Evolutionary conservation across 1,140 invertebrate genomes (phyloP), one percentile per base, ranked within the genome.

Genomic region (Ceratoteleas bidentatus): DNA sequence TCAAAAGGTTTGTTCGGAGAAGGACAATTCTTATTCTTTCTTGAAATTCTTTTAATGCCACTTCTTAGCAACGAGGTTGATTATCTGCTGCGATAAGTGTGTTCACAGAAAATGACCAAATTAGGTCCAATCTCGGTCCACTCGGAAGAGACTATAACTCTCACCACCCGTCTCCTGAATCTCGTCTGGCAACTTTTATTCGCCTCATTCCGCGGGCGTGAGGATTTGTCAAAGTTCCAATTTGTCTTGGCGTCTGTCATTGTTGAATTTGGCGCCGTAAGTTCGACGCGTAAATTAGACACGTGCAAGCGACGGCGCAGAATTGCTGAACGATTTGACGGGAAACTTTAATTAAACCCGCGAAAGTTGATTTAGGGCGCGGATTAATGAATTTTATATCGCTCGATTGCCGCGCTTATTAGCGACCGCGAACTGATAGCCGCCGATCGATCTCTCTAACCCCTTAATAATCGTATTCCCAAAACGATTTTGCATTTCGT

Each of bases 321-420:
- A 72, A 79, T 79, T 79, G 61, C 68, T 36, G 9, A 66, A 66
- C 56, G 62, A 73, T 53, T 68, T 73, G 50, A 68, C 54, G 61
- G 62, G 54, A 73, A 62, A 80, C 62, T 73, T 80, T 73, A 80
- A 80, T 80, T 73, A 80, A 73, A 57, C 32, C 43, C 9, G 32
- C 52, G 43, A 50, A 36, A 57, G 34, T 49, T 73, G 60, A 73
- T 73, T 73, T 73, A 61, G 69, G 32, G 33, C 66, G n/a, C 16
- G 16, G 34, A 57, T 52, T 60, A 47, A 60, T 60, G 45, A 52
- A 78, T 65, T 58, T 65, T 57, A 43, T 54, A 57, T 52, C 34
- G 56, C 47, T 73, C 50, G 14, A 60, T 56, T 33, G 16, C 40
- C 24, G 52, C 11, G 36, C 36, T 54, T 68, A 54, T 68, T 62